Conservation (phyloP, 2,113 vertebrate species). For the Coturnix japonica region DNA sequence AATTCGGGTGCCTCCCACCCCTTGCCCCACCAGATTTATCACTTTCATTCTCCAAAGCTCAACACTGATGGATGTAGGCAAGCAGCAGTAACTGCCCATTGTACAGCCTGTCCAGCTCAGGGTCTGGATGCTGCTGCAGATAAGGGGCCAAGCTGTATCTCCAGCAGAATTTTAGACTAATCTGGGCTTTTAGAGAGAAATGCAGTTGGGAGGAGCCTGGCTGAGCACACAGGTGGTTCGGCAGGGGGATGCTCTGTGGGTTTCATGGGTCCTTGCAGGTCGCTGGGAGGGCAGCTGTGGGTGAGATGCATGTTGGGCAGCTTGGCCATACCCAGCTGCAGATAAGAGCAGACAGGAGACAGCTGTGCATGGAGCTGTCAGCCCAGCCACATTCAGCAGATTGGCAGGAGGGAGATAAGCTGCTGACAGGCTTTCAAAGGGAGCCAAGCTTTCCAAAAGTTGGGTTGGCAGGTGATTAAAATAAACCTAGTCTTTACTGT, state of each 20-base stretch:
- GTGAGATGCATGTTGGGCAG: background rate
- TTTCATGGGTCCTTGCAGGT: constrained; percentile 61
- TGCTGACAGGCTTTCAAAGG: background rate
- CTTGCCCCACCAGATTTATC: background rate
- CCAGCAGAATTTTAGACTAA: constrained; percentile 20
- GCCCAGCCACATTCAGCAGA: background rate
- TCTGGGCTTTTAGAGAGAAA: constrained; percentile 63
- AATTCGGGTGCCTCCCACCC: background rate
- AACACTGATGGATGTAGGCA: constrained; percentile 59
- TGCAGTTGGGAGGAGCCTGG: constrained; percentile 29
- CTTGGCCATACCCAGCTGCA: background rate
- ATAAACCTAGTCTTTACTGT: background rate
- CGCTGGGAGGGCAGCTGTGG: background rate
- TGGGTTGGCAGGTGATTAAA: background rate
- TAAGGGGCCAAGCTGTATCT: constrained; percentile 27
- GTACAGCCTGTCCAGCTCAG: constrained; percentile 2
- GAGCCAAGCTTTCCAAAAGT: background rate
- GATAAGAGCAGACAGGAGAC: constrained; percentile 40
- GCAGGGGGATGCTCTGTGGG: background rate
- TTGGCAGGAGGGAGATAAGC: constrained; percentile 1
- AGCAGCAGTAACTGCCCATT: background rate
- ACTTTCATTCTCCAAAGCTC: background rate
- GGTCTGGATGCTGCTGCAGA: constrained; percentile 45
- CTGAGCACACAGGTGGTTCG: background rate
- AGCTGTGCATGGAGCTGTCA: background rate